Conservation (phyloP, 2,797 vertebrate species). For the Gymnoscopelus microlampas region DNA sequence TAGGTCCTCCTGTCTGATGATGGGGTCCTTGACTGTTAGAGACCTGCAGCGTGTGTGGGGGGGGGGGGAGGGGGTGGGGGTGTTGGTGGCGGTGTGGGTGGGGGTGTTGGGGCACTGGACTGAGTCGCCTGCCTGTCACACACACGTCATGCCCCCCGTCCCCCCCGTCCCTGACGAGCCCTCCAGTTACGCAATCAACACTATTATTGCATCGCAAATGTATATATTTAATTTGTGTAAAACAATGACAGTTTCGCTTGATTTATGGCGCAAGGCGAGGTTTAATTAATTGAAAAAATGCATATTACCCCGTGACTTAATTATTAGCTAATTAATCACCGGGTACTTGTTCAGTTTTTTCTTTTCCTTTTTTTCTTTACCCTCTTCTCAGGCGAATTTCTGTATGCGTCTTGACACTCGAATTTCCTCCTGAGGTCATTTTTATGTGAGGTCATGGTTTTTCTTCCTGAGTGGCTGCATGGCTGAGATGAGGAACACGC, state of each 20-base stretch:
- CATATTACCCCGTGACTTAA: slow-evolving; percentile 81
- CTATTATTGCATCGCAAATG: slow-evolving; percentile 75
- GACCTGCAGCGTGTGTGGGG: slow-evolving; percentile 60
- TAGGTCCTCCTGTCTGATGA: slow-evolving; percentile 47
- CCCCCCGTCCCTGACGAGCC: slow-evolving; percentile 68
- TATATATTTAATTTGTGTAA: slow-evolving; percentile 82
- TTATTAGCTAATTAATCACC: slow-evolving; percentile 83
- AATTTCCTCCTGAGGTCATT: slow-evolving; percentile 75
- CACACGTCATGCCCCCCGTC: slow-evolving; percentile 50
- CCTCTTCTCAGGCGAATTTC: slow-evolving; percentile 67
- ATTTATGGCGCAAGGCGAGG: slow-evolving; percentile 79
- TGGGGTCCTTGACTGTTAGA: slow-evolving; percentile 54
- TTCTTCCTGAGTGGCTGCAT: slow-evolving; percentile 70
- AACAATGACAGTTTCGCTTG: slow-evolving; percentile 81
- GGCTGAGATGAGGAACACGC: slow-evolving; percentile 57
- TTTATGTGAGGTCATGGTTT: slow-evolving; percentile 78
- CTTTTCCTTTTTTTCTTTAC: slow-evolving; percentile 34
- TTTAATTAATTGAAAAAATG: slow-evolving; percentile 84
- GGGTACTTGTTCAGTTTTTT: slow-evolving; percentile 65
- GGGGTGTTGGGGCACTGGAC: slow-evolving; percentile 69
- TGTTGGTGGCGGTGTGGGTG: slow-evolving; percentile 50
- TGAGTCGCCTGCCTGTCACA: slow-evolving; percentile 73
- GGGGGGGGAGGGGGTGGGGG: slow-evolving; percentile 45
- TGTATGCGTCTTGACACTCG: slow-evolving; percentile 69
- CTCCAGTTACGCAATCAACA: slow-evolving; percentile 77